Evolutionary conservation across 2,113 vertebrate species (phyloP).

Genomic region (Fulica atra): DNA sequence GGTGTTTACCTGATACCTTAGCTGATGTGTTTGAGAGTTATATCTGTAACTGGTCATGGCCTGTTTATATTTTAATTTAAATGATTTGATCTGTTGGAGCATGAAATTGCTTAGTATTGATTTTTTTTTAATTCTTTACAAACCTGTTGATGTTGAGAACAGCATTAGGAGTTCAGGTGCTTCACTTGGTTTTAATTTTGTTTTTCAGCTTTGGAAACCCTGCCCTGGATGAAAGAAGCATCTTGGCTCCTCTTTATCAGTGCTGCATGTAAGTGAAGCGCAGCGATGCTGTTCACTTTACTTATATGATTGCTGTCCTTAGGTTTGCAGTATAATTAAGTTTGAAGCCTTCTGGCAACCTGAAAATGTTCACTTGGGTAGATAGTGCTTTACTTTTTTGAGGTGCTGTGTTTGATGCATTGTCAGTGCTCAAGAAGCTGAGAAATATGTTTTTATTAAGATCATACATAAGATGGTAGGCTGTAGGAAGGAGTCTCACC

Average conservation of each 20-base stretch:
- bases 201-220: conserved; percentile 94
- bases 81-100: conserved; percentile 2
- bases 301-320: not conserved
- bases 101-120: conserved; percentile 40
- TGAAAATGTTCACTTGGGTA: not conserved
- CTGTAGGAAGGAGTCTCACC: not conserved
- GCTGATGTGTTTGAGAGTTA: not conserved
- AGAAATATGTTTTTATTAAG: not conserved
- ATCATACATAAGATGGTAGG: not conserved
- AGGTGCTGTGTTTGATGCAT: not conserved
- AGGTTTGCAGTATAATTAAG: not conserved
- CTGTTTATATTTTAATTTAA: conserved; percentile 47
- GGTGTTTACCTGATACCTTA: not conserved
- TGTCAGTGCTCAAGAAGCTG: not conserved
- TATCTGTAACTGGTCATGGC: not conserved
- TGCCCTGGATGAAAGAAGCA: conserved; percentile 94
- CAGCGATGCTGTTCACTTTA: not conserved
- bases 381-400: not conserved
- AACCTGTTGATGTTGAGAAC: not conserved
- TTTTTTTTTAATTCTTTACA: conserved; percentile 4
- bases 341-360: not conserved
- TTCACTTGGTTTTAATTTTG: conserved; percentile 42
- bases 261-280: conserved; percentile 95
- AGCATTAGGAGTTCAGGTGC: not conserved
- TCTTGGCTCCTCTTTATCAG: conserved; percentile 96